Percentiles rank a stretch among this genome's conserved stretches.
Conservation (phyloP, 2,888 invertebrate genomes). For the Thecocarcelia acutangulata region DNA sequence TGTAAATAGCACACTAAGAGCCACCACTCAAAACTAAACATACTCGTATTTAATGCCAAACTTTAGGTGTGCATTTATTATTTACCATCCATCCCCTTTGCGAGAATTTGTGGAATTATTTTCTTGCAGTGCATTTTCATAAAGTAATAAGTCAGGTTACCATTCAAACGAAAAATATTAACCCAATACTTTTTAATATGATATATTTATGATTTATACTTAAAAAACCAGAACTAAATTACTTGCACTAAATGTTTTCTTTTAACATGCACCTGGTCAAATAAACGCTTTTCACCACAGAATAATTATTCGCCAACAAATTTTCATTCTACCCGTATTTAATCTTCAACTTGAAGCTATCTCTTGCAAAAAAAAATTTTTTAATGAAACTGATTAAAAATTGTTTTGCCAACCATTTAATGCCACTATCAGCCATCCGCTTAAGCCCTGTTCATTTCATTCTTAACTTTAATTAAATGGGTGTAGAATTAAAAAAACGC, state of each 20-base stretch:
- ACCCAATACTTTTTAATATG: no score
- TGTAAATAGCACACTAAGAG: no score
- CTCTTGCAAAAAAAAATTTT: conserved; percentile 13
- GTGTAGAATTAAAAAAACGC: conserved; percentile 73
- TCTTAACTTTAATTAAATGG: conserved; percentile 72
- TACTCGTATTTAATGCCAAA: no score
- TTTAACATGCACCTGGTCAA: conserved; percentile 50
- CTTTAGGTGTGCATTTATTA: no score
- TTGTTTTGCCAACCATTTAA: conserved; percentile 20
- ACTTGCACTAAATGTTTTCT: background rate
- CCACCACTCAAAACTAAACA: no score
- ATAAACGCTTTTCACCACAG: conserved; percentile 54
- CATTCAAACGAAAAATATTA: no score
- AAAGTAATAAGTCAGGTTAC: no score
- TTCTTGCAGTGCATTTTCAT: no score
- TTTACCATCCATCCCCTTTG: no score
- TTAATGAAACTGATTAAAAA: conserved; percentile 40
- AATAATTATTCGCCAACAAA: conserved; percentile 40
- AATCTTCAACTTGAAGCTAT: background rate
- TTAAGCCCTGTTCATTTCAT: conserved; percentile 8
- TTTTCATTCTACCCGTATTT: conserved; percentile 7
- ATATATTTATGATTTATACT: no score
- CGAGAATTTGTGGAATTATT: no score
- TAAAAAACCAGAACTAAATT: conserved; percentile 5
- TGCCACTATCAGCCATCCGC: conserved; percentile 22